phyloP scores from a whole-genome alignment of 1,140 invertebrate species.

The Diorhabda carinulata region DNA sequence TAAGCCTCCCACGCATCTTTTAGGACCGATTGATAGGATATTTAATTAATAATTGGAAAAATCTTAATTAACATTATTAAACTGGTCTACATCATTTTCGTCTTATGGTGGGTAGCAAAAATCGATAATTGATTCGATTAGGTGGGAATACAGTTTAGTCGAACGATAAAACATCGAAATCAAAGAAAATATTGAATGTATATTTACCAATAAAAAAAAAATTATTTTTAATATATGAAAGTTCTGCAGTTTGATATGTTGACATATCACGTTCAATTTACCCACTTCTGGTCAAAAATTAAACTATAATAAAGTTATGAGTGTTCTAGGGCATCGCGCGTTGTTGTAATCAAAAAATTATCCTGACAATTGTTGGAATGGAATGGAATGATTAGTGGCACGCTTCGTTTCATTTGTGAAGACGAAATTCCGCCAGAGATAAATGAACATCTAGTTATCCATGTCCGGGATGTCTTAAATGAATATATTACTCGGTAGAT shows the following conservation, averaged over 20 bases:
- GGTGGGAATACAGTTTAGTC: too few relatives aligned
- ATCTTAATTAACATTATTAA: too few relatives aligned
- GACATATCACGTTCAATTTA: slow-evolving; percentile 1
- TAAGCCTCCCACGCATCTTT: too few relatives aligned
- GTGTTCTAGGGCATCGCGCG: slow-evolving; percentile 2
- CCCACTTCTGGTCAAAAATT: background rate
- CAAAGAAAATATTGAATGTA: too few relatives aligned
- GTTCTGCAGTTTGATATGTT: background rate
- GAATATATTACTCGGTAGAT: slow-evolving; percentile 9
- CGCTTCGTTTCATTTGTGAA: slow-evolving; percentile 17
- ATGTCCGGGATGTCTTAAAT: slow-evolving; percentile 19
- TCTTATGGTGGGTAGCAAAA: too few relatives aligned
- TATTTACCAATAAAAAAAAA: too few relatives aligned
- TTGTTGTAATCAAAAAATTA: slow-evolving; percentile 13
- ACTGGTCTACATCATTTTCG: too few relatives aligned
- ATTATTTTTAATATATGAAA: too few relatives aligned
- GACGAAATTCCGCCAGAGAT: slow-evolving; percentile 16
- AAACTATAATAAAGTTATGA: background rate
- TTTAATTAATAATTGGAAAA: too few relatives aligned
- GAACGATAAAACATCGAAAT: too few relatives aligned
- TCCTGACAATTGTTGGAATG: slow-evolving; percentile 15
- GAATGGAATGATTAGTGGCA: slow-evolving; percentile 9
- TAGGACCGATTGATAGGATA: too few relatives aligned
- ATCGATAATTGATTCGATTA: too few relatives aligned
- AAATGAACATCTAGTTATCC: slow-evolving; percentile 19